Conservation (phyloP, 2,113 vertebrate genomes). For the Vidua chalybeata region DNA sequence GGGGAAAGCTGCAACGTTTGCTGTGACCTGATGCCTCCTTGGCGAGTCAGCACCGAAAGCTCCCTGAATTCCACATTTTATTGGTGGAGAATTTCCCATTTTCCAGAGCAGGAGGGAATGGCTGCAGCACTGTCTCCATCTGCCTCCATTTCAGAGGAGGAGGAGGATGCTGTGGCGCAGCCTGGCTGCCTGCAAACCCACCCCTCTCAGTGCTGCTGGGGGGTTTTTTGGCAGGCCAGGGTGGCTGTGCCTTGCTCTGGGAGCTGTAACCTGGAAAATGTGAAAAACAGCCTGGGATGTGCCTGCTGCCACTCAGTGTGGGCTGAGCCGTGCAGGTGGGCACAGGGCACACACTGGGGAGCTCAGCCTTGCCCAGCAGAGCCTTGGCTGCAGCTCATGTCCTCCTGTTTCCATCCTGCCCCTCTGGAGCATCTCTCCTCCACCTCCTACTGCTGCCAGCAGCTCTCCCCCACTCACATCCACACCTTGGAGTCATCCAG, state of each 20-base stretch:
- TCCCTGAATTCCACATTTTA: neutral
- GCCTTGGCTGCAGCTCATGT: neutral
- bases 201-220: neutral
- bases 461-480: neutral
- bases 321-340: neutral
- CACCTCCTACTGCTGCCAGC: neutral
- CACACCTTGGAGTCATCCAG: neutral
- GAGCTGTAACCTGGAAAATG: neutral
- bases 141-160: neutral
- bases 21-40: neutral
- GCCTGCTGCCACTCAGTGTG: neutral
- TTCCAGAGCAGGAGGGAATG: neutral
- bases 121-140: neutral
- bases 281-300: neutral
- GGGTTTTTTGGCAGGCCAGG: neutral
- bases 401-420: neutral
- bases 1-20: neutral
- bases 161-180: neutral
- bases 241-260: neutral
- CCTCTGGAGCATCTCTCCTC: neutral
- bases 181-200: neutral
- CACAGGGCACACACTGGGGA: neutral
- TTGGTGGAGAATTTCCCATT: neutral
- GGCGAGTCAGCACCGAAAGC: rapidly evolving
- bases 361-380: neutral